phyloP scores from a whole-genome alignment of 2,888 invertebrate species.

The Leucophenga montana region DNA sequence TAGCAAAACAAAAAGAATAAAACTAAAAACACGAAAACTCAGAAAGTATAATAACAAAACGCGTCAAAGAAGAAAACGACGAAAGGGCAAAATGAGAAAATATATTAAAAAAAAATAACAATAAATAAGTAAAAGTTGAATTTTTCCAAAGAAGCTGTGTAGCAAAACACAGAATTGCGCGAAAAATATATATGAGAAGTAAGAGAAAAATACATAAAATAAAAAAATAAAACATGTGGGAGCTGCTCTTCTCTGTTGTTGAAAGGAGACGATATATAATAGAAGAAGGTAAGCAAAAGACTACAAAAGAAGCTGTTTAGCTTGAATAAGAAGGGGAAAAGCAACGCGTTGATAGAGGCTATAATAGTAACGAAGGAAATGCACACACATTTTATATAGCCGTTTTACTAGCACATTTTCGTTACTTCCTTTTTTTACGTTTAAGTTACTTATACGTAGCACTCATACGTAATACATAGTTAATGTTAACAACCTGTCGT shows the following conservation, averaged over 20 bases:
- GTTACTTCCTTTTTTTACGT: too few species aligned
- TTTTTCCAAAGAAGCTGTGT: conserved; percentile 65
- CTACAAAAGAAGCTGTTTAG: conserved; percentile 7
- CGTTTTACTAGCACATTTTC: too few species aligned
- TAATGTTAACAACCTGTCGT: too few species aligned
- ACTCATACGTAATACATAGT: too few species aligned
- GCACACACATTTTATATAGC: too few species aligned
- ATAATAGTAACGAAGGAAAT: conserved; percentile 50
- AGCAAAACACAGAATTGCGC: conserved; percentile 66
- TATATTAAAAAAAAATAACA: conserved; percentile 21
- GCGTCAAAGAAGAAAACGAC: conserved; percentile 52
- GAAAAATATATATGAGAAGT: conserved; percentile 52
- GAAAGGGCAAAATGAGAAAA: conserved; percentile 39
- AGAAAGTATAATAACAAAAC: conserved; percentile 43
- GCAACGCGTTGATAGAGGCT: conserved; percentile 31
- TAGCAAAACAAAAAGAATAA: conserved; percentile 55
- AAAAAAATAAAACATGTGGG: conserved; percentile 33
- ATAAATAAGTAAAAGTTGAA: conserved; percentile 64
- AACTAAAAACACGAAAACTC: conserved; percentile 50
- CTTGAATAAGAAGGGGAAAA: not conserved
- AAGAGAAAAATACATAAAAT: conserved; percentile 46
- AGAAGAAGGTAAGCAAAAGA: not conserved
- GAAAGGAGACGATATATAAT: not conserved
- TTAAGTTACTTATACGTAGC: too few species aligned
- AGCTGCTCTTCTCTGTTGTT: not conserved